phyloP scores from a whole-genome alignment of 2,113 vertebrate genomes.

The Scopus umbretta region DNA sequence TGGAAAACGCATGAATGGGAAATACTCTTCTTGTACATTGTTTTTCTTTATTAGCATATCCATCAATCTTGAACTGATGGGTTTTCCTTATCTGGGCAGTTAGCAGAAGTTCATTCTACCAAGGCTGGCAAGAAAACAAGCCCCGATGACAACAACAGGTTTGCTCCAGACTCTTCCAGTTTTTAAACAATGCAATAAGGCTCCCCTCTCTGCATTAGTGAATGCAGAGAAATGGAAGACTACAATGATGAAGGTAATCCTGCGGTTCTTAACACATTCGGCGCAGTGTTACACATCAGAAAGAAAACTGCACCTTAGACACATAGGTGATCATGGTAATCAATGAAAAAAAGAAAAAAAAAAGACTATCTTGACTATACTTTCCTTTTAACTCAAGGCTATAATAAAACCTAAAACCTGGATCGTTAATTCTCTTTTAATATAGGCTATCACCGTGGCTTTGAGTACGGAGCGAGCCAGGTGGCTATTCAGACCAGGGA shows the following conservation, averaged over 20 bases:
- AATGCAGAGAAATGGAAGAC: not conserved
- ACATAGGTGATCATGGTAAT: not conserved
- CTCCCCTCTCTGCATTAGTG: not conserved
- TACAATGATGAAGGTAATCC: not conserved
- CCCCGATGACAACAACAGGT: not conserved
- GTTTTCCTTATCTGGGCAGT: slow-evolving; percentile 24
- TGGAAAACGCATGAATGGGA: not conserved
- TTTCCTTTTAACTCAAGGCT: not conserved
- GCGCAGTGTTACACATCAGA: not conserved
- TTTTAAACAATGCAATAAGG: not conserved
- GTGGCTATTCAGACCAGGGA: not conserved
- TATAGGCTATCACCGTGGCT: not conserved
- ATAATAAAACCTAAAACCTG: not conserved
- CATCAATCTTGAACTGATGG: not conserved
- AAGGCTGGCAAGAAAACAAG: not conserved
- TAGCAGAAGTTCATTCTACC: not conserved
- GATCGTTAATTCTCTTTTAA: not conserved
- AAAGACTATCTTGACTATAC: not conserved
- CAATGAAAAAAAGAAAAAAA: not conserved
- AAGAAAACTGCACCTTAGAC: not conserved
- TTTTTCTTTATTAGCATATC: slow-evolving; percentile 5
- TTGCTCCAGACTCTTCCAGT: not conserved
- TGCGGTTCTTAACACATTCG: not conserved
- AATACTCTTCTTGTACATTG: not conserved
- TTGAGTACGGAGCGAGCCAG: not conserved